phyloP scores from a whole-genome alignment of 2,113 vertebrate species.

The Archilochus colubris region DNA sequence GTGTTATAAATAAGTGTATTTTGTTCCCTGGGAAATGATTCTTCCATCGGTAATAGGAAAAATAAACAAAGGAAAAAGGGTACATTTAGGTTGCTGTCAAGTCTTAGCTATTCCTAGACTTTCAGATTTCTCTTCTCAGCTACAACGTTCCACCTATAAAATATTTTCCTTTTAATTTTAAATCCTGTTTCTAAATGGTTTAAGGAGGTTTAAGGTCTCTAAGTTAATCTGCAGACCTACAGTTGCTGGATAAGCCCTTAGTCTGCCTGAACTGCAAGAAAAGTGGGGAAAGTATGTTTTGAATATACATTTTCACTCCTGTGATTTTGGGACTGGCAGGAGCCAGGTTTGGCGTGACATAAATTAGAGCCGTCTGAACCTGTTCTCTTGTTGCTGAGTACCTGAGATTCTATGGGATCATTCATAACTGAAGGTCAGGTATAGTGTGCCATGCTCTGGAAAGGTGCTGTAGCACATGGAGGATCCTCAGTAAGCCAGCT shows the following conservation, averaged over 20 bases:
- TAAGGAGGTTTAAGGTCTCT: not conserved
- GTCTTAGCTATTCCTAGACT: not conserved
- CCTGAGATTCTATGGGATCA: not conserved
- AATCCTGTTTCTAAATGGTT: not conserved
- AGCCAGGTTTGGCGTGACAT: not conserved
- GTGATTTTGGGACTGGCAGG: not conserved
- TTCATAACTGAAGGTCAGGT: not conserved
- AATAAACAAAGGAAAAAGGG: conserved; percentile 7
- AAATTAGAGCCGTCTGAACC: not conserved
- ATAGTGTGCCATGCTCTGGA: not conserved
- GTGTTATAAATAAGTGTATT: conserved; percentile 46
- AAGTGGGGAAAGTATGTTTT: not conserved
- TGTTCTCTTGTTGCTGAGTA: not conserved
- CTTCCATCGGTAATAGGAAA: conserved; percentile 35
- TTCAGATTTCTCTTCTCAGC: not conserved
- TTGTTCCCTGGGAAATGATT: conserved; percentile 47
- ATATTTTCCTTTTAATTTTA: not conserved
- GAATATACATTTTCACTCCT: not conserved
- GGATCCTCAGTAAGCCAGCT: not conserved
- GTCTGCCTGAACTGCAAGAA: not conserved
- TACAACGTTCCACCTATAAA: not conserved
- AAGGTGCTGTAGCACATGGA: not conserved
- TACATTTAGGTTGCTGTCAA: not conserved
- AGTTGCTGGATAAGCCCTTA: not conserved
- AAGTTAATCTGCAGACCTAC: not conserved